These are phyloP conservation scores for Cryptotermes secundus DNA, from an alignment of 1,140 invertebrate genomes.

Conservation along the genomic window DNA sequence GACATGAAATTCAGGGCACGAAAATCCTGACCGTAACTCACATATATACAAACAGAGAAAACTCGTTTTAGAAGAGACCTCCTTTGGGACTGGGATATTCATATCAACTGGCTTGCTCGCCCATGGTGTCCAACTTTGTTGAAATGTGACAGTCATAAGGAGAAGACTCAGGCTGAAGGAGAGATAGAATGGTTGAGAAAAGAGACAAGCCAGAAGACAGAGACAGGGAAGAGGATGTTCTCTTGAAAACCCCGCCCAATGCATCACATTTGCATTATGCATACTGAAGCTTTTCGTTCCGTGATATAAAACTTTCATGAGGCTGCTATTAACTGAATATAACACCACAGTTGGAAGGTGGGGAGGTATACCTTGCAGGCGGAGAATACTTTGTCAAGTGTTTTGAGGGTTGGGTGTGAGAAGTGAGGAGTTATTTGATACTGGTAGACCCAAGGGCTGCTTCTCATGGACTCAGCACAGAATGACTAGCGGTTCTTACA, in stretches of 20 bases:
- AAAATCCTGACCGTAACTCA: neutral
- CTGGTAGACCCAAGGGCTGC: neutral
- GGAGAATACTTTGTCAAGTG: slow-evolving; percentile 12
- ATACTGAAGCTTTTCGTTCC: neutral
- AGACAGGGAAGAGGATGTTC: neutral
- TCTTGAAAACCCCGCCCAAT: neutral
- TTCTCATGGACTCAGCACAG: no score
- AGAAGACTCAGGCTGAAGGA: neutral
- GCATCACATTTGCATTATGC: slow-evolving; percentile 19
- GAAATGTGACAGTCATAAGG: neutral
- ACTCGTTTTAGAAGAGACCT: neutral
- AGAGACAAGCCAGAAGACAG: neutral
- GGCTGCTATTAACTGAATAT: slow-evolving; percentile 16
- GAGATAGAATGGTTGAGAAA: neutral
- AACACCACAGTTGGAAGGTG: slow-evolving; percentile 1
- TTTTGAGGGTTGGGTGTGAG: neutral
- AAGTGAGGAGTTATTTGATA: neutral
- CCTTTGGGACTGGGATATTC: neutral
- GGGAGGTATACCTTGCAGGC: neutral
- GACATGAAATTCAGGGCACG: neutral
- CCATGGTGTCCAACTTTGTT: neutral
- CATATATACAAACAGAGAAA: neutral
- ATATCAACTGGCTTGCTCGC: no score
- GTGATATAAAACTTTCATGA: slow-evolving; percentile 6
- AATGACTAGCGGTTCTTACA: no score